These are phyloP conservation scores for Notolepis coatsorum DNA, from an alignment of 2,797 vertebrate species.

Conservation along the genomic window DNA sequence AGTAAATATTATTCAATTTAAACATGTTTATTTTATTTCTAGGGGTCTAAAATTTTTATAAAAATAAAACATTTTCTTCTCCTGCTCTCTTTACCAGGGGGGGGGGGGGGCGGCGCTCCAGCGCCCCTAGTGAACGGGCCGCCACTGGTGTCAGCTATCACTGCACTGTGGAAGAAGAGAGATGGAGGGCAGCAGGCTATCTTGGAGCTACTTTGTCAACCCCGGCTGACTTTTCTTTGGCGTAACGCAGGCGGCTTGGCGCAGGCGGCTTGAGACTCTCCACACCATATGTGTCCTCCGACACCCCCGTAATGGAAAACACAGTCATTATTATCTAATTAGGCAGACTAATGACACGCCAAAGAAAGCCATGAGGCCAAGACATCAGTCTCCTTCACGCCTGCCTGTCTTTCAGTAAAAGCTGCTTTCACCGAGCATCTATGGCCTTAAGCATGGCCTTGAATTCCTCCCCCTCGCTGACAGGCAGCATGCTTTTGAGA, in stretches of 20 bases:
- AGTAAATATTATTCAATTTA: no score
- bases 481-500: no score
- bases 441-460: no score
- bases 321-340: constrained; percentile 86
- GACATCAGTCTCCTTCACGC: constrained; percentile 62
- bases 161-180: constrained; percentile 43
- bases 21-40: no score
- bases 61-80: no score
- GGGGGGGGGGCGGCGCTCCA: no score
- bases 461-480: no score
- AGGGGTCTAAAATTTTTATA: no score
- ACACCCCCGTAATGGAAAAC: constrained; percentile 73
- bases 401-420: constrained; percentile 59
- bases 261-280: constrained; percentile 58
- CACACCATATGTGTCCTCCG: constrained; percentile 61
- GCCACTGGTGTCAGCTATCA: constrained; percentile 40
- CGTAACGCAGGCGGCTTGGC: constrained; percentile 54
- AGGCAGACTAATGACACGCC: constrained; percentile 78
- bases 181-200: constrained; percentile 29
- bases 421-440: constrained; percentile 28
- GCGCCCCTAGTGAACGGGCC: no score
- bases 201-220: constrained; percentile 51
- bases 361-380: constrained; percentile 71
- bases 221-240: constrained; percentile 58
- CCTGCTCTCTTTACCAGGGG: no score